Conservation (phyloP, 1,140 invertebrate species). For the Heliconius hermathena region DNA sequence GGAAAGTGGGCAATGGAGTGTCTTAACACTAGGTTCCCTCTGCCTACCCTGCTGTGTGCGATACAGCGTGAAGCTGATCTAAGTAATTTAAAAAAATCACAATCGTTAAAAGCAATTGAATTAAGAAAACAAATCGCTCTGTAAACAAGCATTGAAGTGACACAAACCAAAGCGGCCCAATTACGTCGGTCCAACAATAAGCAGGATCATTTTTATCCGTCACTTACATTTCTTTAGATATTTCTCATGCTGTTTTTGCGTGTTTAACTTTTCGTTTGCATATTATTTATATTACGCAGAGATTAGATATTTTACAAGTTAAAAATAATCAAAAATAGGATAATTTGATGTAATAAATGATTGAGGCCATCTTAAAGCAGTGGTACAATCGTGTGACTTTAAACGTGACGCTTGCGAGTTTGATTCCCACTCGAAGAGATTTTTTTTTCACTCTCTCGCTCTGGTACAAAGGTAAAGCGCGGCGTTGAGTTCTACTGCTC, state of each 20-base stretch:
- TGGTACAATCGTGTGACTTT: too few species aligned
- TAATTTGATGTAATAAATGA: too few species aligned
- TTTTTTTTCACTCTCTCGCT: too few species aligned
- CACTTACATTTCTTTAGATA: slow-evolving; percentile 14
- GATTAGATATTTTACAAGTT: too few species aligned
- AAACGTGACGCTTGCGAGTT: too few species aligned
- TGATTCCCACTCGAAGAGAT: too few species aligned
- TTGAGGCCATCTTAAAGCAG: too few species aligned
- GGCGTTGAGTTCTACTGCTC: neutral
- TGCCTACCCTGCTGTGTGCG: too few species aligned
- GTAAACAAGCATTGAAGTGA: neutral
- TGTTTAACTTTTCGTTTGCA: neutral
- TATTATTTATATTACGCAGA: neutral
- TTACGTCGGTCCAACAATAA: slow-evolving; percentile 25
- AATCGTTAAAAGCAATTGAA: neutral
- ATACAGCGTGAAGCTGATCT: too few species aligned
- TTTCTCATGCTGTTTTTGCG: slow-evolving; percentile 1
- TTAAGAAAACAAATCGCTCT: slow-evolving; percentile 1
- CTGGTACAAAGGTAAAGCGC: neutral
- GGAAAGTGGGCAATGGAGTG: too few species aligned
- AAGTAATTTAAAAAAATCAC: too few species aligned
- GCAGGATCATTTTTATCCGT: slow-evolving; percentile 22
- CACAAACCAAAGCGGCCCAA: slow-evolving; percentile 1
- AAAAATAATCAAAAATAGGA: neutral
- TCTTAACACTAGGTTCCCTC: too few species aligned